These are phyloP conservation scores for Coturnix japonica DNA, from an alignment of 2,113 vertebrate genomes.

Conservation along the genomic window DNA sequence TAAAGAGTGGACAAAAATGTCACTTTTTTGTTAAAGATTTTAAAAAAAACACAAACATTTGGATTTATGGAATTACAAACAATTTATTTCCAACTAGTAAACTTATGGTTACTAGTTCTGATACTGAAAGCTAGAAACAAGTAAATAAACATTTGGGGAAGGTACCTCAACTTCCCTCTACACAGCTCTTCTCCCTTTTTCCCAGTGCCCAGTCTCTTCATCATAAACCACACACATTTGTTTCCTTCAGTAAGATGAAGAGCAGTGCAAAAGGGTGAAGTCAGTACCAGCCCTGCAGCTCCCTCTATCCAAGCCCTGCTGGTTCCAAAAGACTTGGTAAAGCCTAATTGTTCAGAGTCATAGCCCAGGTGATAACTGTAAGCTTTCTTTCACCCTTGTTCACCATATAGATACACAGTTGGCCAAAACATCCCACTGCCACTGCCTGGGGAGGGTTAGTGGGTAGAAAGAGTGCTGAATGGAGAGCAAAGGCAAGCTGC, in stretches of 20 bases:
- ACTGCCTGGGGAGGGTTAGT: neutral
- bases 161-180: neutral
- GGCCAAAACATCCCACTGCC: neutral
- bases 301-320: neutral
- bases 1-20: neutral
- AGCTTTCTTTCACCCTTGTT: rapidly evolving
- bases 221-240: rapidly evolving
- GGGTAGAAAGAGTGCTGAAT: neutral
- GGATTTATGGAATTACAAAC: neutral
- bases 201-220: rapidly evolving
- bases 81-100: neutral
- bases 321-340: neutral
- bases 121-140: neutral
- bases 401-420: neutral
- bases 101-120: neutral
- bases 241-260: neutral
- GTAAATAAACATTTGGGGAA: neutral
- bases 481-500: neutral
- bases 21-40: neutral
- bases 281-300: neutral
- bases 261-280: too few species aligned
- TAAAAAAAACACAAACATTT: neutral
- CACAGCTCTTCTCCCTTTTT: neutral
- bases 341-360: neutral
- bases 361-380: too few species aligned